Conservation (phyloP, 1,140 invertebrate genomes). For the Drosophila sp. region DNA sequence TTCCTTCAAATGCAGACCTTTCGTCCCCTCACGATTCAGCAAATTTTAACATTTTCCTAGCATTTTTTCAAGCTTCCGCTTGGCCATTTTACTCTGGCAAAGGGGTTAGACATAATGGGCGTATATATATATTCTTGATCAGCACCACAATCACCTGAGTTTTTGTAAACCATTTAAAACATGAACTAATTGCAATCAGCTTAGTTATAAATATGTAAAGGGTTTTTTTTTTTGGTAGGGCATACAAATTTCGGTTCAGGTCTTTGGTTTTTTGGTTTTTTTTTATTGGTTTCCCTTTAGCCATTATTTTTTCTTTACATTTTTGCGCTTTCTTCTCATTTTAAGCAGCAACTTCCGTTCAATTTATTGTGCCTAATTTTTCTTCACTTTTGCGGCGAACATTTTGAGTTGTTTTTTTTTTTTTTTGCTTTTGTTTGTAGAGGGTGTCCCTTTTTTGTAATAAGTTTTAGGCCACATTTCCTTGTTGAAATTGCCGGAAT, state of each 20-base stretch:
- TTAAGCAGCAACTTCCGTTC: constrained; percentile 79
- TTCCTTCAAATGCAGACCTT: constrained; percentile 16
- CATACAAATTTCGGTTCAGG: neutral
- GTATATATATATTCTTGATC: neutral
- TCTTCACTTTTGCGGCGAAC: constrained; percentile 64
- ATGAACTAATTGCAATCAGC: too few species aligned
- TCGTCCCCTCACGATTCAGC: constrained; percentile 10
- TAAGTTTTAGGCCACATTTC: neutral
- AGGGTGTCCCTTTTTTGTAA: constrained; percentile 2
- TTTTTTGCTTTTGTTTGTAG: neutral
- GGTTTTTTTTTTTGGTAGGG: neutral
- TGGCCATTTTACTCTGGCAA: neutral
- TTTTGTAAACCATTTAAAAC: too few species aligned
- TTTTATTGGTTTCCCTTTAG: constrained; percentile 21
- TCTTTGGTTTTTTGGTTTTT: constrained; percentile 19
- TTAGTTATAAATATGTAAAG: too few species aligned
- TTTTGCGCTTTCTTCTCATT: constrained; percentile 48
- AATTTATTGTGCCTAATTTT: constrained; percentile 80
- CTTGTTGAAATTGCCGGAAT: neutral
- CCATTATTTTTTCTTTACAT: neutral
- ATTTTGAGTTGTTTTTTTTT: constrained; percentile 27
- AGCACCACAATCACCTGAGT: neutral
- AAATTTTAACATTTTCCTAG: neutral
- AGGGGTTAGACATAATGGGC: too few species aligned
- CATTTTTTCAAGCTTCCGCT: constrained; percentile 39